These are phyloP conservation scores for Pteropus rufus DNA, from an alignment of 2,797 vertebrate species.

Conservation along the genomic window DNA sequence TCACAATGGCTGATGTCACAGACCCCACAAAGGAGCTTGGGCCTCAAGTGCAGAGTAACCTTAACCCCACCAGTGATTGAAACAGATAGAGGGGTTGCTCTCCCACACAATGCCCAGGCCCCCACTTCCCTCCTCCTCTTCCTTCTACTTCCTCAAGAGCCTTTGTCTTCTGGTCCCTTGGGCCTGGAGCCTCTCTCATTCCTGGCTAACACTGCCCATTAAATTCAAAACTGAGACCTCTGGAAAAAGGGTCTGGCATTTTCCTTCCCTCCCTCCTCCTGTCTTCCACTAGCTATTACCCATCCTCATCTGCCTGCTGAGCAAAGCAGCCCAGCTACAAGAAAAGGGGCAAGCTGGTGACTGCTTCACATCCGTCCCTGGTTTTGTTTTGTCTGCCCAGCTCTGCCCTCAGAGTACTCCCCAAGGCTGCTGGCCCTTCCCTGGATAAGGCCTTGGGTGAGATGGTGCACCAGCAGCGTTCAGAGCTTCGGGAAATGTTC, in stretches of 20 bases:
- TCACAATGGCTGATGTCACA: conserved; percentile 63
- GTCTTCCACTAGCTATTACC: background rate
- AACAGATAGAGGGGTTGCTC: conserved; percentile 72
- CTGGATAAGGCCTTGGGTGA: background rate
- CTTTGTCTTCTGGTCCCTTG: conserved; percentile 73
- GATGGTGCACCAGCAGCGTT: no score
- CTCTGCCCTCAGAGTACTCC: background rate
- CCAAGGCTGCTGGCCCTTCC: background rate
- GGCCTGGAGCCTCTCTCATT: conserved; percentile 57
- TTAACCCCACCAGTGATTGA: conserved; percentile 71
- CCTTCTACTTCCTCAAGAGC: conserved; percentile 66
- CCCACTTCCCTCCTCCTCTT: conserved; percentile 52
- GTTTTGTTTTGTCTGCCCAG: background rate
- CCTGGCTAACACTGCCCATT: conserved; percentile 56
- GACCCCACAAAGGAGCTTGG: conserved; percentile 60
- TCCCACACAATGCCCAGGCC: conserved; percentile 53
- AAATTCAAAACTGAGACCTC: conserved; percentile 55
- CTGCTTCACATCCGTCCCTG: background rate
- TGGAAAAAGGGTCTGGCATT: conserved; percentile 47
- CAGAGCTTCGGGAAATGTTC: background rate
- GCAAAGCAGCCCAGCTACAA: background rate
- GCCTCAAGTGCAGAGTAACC: conserved; percentile 71
- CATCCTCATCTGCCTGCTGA: background rate
- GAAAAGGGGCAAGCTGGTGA: background rate
- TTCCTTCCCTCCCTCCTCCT: background rate